Evolutionary conservation across 2,888 invertebrate genomes (phyloP).

Genomic region (Tetanocera ferruginea): DNA sequence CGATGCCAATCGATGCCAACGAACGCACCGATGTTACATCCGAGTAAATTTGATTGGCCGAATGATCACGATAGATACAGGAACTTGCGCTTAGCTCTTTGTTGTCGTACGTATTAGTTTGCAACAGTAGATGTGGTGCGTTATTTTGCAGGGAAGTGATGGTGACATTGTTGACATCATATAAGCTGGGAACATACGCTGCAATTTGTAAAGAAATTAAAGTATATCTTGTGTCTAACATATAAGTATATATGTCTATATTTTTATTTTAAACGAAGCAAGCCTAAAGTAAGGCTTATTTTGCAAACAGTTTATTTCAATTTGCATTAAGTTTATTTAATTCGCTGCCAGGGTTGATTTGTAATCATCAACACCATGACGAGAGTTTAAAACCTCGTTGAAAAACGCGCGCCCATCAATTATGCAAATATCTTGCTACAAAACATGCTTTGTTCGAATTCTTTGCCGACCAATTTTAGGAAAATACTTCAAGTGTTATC

Average conservation of each 20-base stretch:
- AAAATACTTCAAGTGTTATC: too few relatives aligned
- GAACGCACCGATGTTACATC: conserved; percentile 84
- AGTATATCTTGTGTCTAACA: not conserved
- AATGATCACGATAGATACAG: conserved; percentile 75
- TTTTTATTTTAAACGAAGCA: not conserved
- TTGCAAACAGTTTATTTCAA: not conserved
- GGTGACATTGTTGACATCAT: conserved; percentile 41
- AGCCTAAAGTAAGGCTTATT: not conserved
- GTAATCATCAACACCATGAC: too few relatives aligned
- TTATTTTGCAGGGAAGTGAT: conserved; percentile 52
- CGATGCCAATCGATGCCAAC: conserved; percentile 88
- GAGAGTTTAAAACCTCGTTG: too few relatives aligned
- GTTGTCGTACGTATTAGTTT: conserved; percentile 71
- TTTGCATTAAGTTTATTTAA: not conserved
- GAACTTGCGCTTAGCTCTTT: conserved; percentile 67
- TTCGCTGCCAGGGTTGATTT: not conserved
- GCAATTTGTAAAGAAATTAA: conserved; percentile 16
- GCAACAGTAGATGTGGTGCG: conserved; percentile 63
- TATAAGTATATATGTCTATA: not conserved
- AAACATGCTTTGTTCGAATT: too few relatives aligned
- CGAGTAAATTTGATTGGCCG: conserved; percentile 72
- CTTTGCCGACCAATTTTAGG: too few relatives aligned
- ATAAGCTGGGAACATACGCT: conserved; percentile 61
- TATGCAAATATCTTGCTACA: too few relatives aligned
- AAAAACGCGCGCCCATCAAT: too few relatives aligned